Evolutionary conservation across 2,113 vertebrate species (phyloP).

Genomic region (Triplophysa dalaica): DNA sequence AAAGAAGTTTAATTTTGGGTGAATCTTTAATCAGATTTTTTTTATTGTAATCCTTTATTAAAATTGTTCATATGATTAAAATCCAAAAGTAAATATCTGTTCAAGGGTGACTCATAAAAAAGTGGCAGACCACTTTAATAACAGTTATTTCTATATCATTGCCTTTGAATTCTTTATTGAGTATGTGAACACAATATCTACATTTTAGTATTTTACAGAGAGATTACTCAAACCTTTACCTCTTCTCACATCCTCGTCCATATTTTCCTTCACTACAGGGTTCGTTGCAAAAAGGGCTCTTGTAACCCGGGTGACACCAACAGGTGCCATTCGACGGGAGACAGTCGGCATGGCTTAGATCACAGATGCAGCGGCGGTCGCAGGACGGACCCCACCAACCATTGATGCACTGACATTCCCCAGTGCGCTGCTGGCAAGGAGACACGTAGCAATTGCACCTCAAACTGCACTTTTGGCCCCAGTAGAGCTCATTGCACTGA

Average conservation of each 20-base stretch:
- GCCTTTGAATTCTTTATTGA: too few relatives aligned
- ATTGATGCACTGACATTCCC: constrained; percentile 76
- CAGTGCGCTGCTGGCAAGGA: constrained; percentile 77
- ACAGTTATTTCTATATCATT: too few relatives aligned
- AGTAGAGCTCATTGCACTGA: constrained; percentile 77
- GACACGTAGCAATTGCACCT: constrained; percentile 80
- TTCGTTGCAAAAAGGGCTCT: constrained; percentile 72
- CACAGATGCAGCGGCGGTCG: constrained; percentile 76
- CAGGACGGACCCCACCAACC: constrained; percentile 83
- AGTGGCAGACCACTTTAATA: too few relatives aligned
- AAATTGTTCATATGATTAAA: too few relatives aligned
- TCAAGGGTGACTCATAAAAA: too few relatives aligned
- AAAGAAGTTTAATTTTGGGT: too few relatives aligned
- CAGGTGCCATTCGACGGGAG: constrained; percentile 71
- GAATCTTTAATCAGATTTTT: too few relatives aligned
- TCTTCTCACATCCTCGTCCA: constrained; percentile 76
- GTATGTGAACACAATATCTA: too few relatives aligned
- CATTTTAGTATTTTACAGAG: too few relatives aligned
- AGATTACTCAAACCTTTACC: constrained; percentile 65
- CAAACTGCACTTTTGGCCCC: constrained; percentile 81
- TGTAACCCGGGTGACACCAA: constrained; percentile 80
- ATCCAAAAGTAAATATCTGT: too few relatives aligned
- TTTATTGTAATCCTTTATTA: too few relatives aligned
- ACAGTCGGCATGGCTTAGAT: constrained; percentile 78
- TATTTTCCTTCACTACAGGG: constrained; percentile 76